Conservation (phyloP, 2,113 vertebrate species). For the Alces alces region DNA sequence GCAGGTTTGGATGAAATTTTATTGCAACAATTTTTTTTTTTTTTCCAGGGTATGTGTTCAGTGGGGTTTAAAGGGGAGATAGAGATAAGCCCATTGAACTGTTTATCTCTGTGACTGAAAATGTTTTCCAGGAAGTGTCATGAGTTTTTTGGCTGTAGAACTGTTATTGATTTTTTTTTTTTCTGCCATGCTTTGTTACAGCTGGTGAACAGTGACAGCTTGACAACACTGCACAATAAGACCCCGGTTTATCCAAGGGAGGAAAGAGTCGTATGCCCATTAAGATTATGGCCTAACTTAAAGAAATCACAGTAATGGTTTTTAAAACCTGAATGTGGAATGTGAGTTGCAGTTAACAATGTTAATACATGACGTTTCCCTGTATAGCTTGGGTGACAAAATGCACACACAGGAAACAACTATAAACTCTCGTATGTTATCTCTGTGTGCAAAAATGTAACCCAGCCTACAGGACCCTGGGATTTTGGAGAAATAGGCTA, state of each 20-base stretch:
- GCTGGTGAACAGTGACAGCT: constrained; percentile 21
- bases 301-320: not conserved
- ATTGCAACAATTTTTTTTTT: not conserved
- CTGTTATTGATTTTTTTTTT: constrained; percentile 53
- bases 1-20: constrained; percentile 38
- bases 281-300: not conserved
- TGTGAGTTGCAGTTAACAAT: not conserved
- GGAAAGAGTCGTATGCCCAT: not conserved
- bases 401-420: not conserved
- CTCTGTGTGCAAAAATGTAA: not conserved
- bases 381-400: not conserved
- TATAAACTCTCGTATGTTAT: not conserved
- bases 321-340: not conserved
- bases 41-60: not conserved
- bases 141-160: constrained; percentile 42
- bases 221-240: constrained; percentile 37
- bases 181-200: constrained; percentile 28
- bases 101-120: constrained; percentile 60
- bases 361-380: not conserved
- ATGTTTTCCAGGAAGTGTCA: constrained; percentile 48
- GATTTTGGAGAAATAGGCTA: not conserved
- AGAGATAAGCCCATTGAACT: constrained; percentile 58
- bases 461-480: not conserved
- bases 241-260: not conserved
- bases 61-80: constrained; percentile 39